These are phyloP conservation scores for Lepilemur ruficaudatus DNA, from an alignment of 2,797 vertebrate genomes.

Conservation along the genomic window DNA sequence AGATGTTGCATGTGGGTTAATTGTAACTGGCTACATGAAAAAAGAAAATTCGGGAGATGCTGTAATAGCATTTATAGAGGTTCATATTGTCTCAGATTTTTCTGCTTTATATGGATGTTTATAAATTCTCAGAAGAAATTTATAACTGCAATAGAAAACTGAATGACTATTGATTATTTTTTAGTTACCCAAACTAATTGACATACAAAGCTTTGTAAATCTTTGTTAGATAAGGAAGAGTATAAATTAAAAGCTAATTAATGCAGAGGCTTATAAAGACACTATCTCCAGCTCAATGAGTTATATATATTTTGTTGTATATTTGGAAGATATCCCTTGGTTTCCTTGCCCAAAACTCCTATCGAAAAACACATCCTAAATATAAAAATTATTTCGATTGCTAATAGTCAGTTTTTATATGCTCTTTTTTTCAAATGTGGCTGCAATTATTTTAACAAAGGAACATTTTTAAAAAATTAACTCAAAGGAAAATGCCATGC, in stretches of 20 bases:
- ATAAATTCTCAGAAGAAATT: constrained; percentile 62
- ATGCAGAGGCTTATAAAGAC: constrained; percentile 30
- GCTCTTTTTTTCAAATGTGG: background rate
- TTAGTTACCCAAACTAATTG: constrained; percentile 71
- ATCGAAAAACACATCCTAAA: background rate
- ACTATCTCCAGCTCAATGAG: background rate
- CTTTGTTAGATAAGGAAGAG: constrained; percentile 40
- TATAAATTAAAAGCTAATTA: constrained; percentile 73
- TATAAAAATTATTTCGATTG: background rate
- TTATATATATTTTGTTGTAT: constrained; percentile 16
- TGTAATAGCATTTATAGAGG: constrained; percentile 39
- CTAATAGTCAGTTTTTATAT: background rate
- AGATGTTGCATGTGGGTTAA: constrained; percentile 15
- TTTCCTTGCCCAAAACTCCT: background rate
- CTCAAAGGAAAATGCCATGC: background rate
- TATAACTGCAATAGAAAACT: constrained; percentile 62
- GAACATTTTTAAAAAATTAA: background rate
- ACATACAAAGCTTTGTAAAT: constrained; percentile 67
- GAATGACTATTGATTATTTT: constrained; percentile 74
- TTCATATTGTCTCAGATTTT: constrained; percentile 45
- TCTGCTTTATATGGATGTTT: constrained; percentile 41
- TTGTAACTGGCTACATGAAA: background rate
- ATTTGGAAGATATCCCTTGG: background rate
- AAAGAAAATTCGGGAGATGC: background rate
- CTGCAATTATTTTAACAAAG: background rate